A percentile compares a stretch with the other conserved stretches of the same genome.
Conservation (phyloP, 2,797 vertebrate genomes). For the Tenualosa thibaudeaui region DNA sequence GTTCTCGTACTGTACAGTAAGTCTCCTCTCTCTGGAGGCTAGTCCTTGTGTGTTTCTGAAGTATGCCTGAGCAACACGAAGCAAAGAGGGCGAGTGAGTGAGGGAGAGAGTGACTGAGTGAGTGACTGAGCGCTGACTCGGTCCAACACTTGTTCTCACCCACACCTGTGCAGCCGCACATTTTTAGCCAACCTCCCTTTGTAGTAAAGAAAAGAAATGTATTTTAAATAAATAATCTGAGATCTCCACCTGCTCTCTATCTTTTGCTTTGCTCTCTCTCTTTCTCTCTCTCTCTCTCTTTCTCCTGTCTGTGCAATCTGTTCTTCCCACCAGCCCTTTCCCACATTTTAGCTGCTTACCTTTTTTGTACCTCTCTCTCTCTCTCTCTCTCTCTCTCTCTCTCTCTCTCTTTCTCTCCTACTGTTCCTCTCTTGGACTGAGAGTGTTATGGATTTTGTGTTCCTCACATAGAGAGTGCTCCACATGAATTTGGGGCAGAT, state of each 20-base stretch:
- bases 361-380: conserved; percentile 1
- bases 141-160: conserved; percentile 23
- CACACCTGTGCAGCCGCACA: neutral
- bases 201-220: neutral
- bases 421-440: neutral
- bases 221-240: neutral
- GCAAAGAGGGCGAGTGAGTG: neutral
- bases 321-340: conserved; percentile 17
- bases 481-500: neutral
- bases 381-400: conserved; percentile 7
- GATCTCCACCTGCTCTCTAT: neutral
- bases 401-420: conserved; percentile 25
- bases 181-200: neutral
- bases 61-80: neutral
- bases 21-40: neutral
- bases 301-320: conserved; percentile 29
- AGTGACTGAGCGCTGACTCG: neutral
- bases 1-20: neutral
- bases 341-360: neutral
- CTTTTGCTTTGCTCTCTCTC: conserved; percentile 10
- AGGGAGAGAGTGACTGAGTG: neutral
- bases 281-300: conserved; percentile 5
- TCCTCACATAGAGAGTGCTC: neutral
- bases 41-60: neutral
- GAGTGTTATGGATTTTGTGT: conserved; percentile 38